These are phyloP conservation scores for Daphoenositta chrysoptera DNA, from an alignment of 2,113 vertebrate genomes.

Conservation along the genomic window DNA sequence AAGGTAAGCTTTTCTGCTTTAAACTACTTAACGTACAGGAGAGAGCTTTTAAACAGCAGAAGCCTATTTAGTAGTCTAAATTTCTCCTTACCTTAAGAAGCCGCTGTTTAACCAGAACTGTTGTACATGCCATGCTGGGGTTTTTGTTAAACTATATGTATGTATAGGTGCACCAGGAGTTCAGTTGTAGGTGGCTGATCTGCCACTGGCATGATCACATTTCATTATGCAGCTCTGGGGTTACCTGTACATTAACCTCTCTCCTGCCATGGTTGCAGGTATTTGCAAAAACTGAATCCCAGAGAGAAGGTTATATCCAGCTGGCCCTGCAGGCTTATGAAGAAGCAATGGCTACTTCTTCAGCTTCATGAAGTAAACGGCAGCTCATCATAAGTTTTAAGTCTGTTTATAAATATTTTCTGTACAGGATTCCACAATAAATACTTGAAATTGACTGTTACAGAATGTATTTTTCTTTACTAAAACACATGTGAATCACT, in stretches of 20 bases:
- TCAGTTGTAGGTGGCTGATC: not conserved
- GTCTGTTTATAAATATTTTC: not conserved
- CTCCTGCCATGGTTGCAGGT: constrained; percentile 68
- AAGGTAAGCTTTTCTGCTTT: constrained; percentile 75
- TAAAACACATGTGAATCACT: not conserved
- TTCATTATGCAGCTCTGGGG: not conserved
- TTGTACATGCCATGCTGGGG: accelerated
- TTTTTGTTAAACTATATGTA: not conserved
- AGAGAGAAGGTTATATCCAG: constrained; percentile 84
- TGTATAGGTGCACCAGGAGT: not conserved
- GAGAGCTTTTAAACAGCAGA: not conserved
- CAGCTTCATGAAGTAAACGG: constrained; percentile 59
- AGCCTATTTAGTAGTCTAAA: not conserved
- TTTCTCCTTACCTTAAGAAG: not conserved
- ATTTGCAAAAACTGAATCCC: constrained; percentile 85
- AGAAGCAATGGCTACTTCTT: constrained; percentile 65
- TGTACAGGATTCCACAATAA: constrained; percentile 29
- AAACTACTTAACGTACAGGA: not conserved
- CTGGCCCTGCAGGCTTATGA: constrained; percentile 85
- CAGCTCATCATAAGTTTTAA: not conserved
- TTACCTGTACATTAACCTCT: not conserved
- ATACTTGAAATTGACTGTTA: not conserved
- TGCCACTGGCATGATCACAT: not conserved
- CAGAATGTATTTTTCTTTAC: not conserved
- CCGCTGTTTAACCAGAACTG: not conserved